These are phyloP conservation scores for Propithecus perrieri DNA, from an alignment of 2,797 vertebrate genomes.

Conservation along the genomic window DNA sequence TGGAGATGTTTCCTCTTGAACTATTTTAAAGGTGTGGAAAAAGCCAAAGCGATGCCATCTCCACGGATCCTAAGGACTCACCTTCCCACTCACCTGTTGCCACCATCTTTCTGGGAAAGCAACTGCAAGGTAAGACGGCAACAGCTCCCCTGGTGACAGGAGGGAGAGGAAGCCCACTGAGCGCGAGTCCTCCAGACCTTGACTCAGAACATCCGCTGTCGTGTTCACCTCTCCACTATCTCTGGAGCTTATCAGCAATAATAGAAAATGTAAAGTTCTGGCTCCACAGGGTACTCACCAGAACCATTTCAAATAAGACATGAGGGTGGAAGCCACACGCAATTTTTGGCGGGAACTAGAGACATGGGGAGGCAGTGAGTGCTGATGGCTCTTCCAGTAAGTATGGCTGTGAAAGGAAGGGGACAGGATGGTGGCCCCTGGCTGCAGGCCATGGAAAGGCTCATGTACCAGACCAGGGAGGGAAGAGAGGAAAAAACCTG, in stretches of 20 bases:
- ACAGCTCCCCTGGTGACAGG: too few species aligned
- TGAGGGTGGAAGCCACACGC: background rate
- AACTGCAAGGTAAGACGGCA: conserved; percentile 74
- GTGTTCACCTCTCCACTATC: background rate
- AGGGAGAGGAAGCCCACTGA: background rate
- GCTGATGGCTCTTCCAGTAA: background rate
- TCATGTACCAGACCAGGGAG: background rate
- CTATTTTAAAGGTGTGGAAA: conserved; percentile 71
- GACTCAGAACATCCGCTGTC: background rate
- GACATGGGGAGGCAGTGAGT: background rate
- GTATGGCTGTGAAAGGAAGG: background rate
- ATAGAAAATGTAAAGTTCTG: background rate
- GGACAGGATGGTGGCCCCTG: background rate
- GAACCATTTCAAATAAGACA: background rate
- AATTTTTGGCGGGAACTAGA: background rate
- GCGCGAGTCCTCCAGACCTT: background rate
- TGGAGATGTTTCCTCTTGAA: background rate
- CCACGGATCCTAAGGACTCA: conserved; percentile 79
- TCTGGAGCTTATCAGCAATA: background rate
- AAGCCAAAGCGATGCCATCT: conserved; percentile 62
- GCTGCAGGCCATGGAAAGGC: background rate
- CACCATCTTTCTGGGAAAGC: conserved; percentile 76
- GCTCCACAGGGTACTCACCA: background rate
- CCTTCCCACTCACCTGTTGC: conserved; percentile 73
- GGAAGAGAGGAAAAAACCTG: background rate